Base-by-base conservation (phyloP, 1,140 invertebrate species). In the Batillaria attramentaria region DNA sequence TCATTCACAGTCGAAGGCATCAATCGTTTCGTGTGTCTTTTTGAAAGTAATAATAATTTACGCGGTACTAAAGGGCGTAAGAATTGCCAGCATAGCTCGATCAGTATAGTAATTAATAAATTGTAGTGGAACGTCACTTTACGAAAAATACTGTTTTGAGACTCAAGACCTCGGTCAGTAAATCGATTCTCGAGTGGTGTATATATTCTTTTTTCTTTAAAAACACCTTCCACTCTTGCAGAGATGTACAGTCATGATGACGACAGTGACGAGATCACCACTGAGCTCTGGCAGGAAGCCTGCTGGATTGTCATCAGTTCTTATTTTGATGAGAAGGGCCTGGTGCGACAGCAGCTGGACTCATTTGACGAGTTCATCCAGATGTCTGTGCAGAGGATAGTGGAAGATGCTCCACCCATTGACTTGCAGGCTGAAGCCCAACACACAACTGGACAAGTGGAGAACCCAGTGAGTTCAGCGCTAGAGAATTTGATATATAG, bases 301-400 rank as follows among this genome's bases (percentile, higher is more conserved):
- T 99, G 98, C 88, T 99, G 98, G 98, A 98, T 99, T 90, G 98
- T 99, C 60, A 99, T 99, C 86, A 98, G 97, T 88, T 97, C 98
- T 3, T 99, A 99, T 91, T 99, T 99, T 92, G 98, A 99, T 90
- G 98, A 99, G 90, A 99, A 99, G 92, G 98, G 92, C 91, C 93
- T 99, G 62, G 98, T 99, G n/a, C 93, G 98, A 70, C 98, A 99
- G 89, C 98, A 99, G 88, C 92, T 99, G 80, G 98, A 99, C 88
- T 99, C 97, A 85, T 99, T 99, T 92, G 98, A 99, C 93, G 98
- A 99, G 92, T 99, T 99, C 89, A 99, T 99, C 91, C 97, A 99
- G 89, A 99, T 99, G 97, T 99, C 97, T 18, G 97, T 99, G 33
- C 98, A 99, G 89, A 93, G 98, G 83, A 99, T 99, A 90, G 98